Evolutionary conservation across 1,140 invertebrate genomes (phyloP).

Genomic region (Bradysia coprophila): DNA sequence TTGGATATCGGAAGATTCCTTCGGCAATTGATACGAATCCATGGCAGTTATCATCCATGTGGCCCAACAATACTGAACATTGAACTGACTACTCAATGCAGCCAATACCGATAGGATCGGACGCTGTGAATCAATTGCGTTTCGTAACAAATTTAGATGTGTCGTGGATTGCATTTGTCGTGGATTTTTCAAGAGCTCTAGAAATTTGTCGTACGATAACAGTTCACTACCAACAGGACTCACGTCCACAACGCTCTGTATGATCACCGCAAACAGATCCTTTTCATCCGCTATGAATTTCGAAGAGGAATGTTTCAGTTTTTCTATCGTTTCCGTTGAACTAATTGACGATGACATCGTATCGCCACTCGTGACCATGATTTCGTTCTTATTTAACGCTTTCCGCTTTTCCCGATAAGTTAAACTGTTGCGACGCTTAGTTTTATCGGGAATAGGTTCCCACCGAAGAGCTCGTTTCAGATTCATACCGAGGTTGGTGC

Average conservation of each 20-base stretch:
- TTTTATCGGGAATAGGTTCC: not conserved
- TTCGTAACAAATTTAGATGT: constrained; percentile 22
- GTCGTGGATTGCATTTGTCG: constrained; percentile 26
- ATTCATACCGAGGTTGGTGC: not conserved
- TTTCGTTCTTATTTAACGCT: too few species aligned
- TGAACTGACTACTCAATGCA: constrained; percentile 14
- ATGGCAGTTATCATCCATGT: constrained; percentile 29
- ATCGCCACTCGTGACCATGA: not conserved
- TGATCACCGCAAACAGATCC: constrained; percentile 17
- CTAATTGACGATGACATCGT: not conserved
- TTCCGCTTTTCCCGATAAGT: not conserved
- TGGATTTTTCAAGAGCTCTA: constrained; percentile 22
- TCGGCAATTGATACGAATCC: constrained; percentile 14
- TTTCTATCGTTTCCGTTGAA: not conserved
- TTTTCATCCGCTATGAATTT: not conserved
- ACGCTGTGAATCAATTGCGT: constrained; percentile 12
- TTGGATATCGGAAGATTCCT: constrained; percentile 1
- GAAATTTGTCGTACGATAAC: constrained; percentile 5
- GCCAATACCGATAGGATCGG: constrained; percentile 36
- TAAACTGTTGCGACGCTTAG: not conserved
- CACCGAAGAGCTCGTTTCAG: not conserved
- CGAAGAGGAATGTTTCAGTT: not conserved
- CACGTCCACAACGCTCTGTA: constrained; percentile 11
- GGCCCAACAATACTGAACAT: constrained; percentile 28
- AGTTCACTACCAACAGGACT: constrained; percentile 9